These are phyloP conservation scores for Sebastiscus tertius DNA, from an alignment of 2,797 vertebrate genomes.

Conservation along the genomic window DNA sequence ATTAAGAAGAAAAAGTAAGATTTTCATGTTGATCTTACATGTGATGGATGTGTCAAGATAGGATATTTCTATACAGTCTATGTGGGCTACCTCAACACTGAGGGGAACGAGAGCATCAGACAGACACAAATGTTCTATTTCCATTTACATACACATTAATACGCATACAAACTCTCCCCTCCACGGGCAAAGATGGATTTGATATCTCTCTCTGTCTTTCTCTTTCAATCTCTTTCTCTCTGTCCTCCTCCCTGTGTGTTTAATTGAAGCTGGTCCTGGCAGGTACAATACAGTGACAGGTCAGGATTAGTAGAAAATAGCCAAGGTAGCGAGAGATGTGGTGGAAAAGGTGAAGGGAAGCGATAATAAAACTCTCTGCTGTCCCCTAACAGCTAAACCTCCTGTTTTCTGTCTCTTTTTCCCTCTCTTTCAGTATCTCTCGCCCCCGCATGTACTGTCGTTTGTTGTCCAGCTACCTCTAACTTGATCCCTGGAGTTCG, in stretches of 20 bases:
- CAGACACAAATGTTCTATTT: conserved; percentile 17
- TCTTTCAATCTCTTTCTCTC: neutral
- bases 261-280: conserved; percentile 15
- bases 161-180: neutral
- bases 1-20: neutral
- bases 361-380: conserved; percentile 16
- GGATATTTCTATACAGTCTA: neutral
- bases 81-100: neutral
- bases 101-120: neutral
- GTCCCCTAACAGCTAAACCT: neutral
- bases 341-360: neutral
- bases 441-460: neutral
- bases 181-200: neutral
- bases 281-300: conserved; percentile 7
- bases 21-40: neutral
- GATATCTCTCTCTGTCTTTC: neutral
- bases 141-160: neutral
- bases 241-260: neutral
- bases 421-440: neutral
- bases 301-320: conserved; percentile 22
- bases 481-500: neutral
- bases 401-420: neutral
- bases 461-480: neutral
- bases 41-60: neutral
- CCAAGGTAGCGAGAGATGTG: neutral